Conservation (phyloP, 1,140 invertebrate species). For the Scaptomyza hsui region DNA sequence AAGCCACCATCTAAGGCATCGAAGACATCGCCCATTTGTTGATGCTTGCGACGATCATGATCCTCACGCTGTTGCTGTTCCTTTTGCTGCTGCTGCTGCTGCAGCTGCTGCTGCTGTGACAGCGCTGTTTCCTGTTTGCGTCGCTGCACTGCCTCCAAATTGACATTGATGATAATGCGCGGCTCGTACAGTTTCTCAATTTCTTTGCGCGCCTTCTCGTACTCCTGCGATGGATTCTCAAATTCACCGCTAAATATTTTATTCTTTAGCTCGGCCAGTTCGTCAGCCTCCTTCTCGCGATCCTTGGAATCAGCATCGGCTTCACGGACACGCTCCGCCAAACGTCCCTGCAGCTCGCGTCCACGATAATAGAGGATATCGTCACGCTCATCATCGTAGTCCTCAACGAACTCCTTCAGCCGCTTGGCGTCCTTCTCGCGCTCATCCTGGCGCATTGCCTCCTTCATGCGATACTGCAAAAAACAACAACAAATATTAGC, state of each 20-base stretch:
- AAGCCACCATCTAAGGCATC: slow-evolving; percentile 5
- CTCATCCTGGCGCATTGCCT: slow-evolving; percentile 92
- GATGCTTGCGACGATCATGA: slow-evolving; percentile 36
- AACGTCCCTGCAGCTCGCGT: slow-evolving; percentile 93
- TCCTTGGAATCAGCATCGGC: slow-evolving; percentile 95
- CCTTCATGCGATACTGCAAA: slow-evolving; percentile 90
- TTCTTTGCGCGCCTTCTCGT: slow-evolving; percentile 90
- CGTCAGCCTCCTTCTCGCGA: slow-evolving; percentile 94
- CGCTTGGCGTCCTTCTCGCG: slow-evolving; percentile 95
- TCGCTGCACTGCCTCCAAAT: slow-evolving; percentile 57
- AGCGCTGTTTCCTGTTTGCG: slow-evolving; percentile 17
- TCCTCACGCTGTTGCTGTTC: slow-evolving; percentile 8
- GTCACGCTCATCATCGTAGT: slow-evolving; percentile 99
- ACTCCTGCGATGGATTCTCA: slow-evolving; percentile 91
- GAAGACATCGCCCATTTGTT: slow-evolving; percentile 3
- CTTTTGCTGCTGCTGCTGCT: background rate
- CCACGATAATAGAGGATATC: slow-evolving; percentile 98
- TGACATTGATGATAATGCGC: slow-evolving; percentile 89
- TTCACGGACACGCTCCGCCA: slow-evolving; percentile 95
- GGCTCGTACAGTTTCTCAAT: slow-evolving; percentile 94
- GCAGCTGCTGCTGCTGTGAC: background rate
- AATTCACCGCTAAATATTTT: slow-evolving; percentile 91
- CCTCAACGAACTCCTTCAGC: slow-evolving; percentile 98
- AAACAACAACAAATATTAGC: too few relatives aligned
- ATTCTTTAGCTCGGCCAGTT: slow-evolving; percentile 94